phyloP scores from a whole-genome alignment of 2,888 invertebrate genomes.

The Apomyelois bistriatella region DNA sequence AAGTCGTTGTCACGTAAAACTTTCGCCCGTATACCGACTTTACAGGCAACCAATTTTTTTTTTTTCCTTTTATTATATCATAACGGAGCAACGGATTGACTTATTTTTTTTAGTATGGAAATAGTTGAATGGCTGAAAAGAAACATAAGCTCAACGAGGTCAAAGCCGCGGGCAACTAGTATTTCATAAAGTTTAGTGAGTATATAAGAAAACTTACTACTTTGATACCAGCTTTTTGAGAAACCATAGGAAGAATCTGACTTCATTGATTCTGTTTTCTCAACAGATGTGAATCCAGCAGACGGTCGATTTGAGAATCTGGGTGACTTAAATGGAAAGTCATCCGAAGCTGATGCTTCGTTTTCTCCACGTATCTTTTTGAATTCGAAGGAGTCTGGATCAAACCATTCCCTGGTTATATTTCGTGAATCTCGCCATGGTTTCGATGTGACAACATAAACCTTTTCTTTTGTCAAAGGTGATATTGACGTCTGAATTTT shows the following conservation, averaged over 20 bases:
- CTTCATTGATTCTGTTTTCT: conserved; percentile 47
- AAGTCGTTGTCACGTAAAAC: too few relatives aligned
- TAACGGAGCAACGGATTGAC: too few relatives aligned
- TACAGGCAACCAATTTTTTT: too few relatives aligned
- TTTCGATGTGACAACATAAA: conserved; percentile 91
- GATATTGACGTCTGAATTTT: conserved; percentile 85
- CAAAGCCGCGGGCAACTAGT: too few relatives aligned
- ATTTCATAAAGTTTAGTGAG: background rate
- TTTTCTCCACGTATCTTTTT: conserved; percentile 47
- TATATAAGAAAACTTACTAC: conserved; percentile 50
- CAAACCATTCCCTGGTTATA: conserved; percentile 49
- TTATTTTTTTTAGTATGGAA: too few relatives aligned
- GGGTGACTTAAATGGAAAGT: conserved; percentile 66
- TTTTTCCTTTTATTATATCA: too few relatives aligned
- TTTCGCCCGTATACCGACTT: too few relatives aligned
- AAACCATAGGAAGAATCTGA: conserved; percentile 60
- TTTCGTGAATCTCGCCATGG: conserved; percentile 67
- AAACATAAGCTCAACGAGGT: too few relatives aligned
- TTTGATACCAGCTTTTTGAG: conserved; percentile 69
- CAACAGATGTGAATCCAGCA: conserved; percentile 64
- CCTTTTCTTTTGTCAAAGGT: conserved; percentile 88
- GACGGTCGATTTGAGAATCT: conserved; percentile 80
- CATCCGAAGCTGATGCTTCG: conserved; percentile 42
- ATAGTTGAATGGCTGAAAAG: too few relatives aligned
- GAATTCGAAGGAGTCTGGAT: conserved; percentile 50